Conservation (phyloP, 2,797 vertebrate genomes). For the Limosa lapponica region DNA sequence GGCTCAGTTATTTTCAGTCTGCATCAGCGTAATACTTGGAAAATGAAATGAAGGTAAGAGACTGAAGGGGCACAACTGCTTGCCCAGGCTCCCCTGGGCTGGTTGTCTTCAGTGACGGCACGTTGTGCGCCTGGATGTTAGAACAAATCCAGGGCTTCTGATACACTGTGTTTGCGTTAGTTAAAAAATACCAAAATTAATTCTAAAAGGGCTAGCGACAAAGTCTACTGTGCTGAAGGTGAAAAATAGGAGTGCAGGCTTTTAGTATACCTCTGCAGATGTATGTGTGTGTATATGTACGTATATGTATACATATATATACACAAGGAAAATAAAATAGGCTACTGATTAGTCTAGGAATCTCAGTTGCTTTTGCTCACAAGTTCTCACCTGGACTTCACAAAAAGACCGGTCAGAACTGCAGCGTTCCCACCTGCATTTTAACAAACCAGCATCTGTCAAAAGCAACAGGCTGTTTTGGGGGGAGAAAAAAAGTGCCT, state of each 20-base stretch:
- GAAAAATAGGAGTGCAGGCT: not conserved
- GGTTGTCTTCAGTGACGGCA: not conserved
- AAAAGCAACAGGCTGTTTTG: not conserved
- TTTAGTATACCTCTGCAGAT: too few species aligned
- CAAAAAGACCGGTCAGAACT: not conserved
- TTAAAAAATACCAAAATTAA: not conserved
- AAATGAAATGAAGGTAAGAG: not conserved
- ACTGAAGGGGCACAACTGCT: not conserved
- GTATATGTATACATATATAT: not conserved
- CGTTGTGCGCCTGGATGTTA: not conserved
- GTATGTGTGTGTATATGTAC: accelerated
- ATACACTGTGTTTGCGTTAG: not conserved
- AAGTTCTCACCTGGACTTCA: not conserved
- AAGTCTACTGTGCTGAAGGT: not conserved
- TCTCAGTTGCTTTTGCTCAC: not conserved
- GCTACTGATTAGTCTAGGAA: not conserved
- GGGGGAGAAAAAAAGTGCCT: accelerated
- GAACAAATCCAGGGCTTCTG: not conserved
- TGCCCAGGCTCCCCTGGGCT: not conserved
- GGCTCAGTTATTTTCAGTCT: not conserved
- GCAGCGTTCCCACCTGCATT: not conserved
- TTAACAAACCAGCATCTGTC: not conserved
- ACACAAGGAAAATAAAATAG: not conserved
- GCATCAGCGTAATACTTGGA: not conserved
- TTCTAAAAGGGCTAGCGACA: not conserved